phyloP scores from a whole-genome alignment of 1,140 invertebrate genomes.

The Apis dorsata region DNA sequence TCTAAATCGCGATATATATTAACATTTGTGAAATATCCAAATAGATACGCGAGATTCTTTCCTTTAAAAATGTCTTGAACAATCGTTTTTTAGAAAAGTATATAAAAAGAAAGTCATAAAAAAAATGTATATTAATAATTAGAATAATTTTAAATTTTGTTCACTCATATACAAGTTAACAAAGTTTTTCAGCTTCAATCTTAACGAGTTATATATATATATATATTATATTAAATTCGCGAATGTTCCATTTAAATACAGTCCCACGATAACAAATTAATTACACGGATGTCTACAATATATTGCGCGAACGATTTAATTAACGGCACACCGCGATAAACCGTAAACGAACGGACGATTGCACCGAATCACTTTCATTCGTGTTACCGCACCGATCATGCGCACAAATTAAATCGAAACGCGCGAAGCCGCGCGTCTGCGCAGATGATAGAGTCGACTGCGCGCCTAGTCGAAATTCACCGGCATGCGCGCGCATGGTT shows the following conservation, averaged over 20 bases:
- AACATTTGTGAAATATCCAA: too few species aligned
- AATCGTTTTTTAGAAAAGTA: too few species aligned
- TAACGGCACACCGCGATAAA: constrained; percentile 34
- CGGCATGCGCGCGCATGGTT: neutral
- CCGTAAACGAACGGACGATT: constrained; percentile 29
- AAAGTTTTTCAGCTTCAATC: too few species aligned
- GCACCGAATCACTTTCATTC: constrained; percentile 17
- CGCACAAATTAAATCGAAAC: constrained; percentile 33
- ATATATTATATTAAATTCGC: neutral
- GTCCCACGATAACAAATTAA: neutral
- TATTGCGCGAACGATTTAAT: constrained; percentile 21
- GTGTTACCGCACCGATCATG: neutral
- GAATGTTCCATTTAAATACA: neutral
- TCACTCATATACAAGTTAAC: too few species aligned
- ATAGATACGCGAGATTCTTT: too few species aligned
- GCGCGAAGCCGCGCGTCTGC: constrained; percentile 10
- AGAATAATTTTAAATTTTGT: too few species aligned
- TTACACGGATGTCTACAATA: neutral
- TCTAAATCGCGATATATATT: too few species aligned
- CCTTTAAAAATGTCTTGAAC: too few species aligned
- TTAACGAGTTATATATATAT: too few species aligned
- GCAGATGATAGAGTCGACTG: neutral
- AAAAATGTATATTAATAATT: too few species aligned
- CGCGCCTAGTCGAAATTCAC: constrained; percentile 9
- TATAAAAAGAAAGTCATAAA: too few species aligned